Base-by-base conservation (phyloP, 2,888 invertebrate species). In the Bhutanitis thaidina region DNA sequence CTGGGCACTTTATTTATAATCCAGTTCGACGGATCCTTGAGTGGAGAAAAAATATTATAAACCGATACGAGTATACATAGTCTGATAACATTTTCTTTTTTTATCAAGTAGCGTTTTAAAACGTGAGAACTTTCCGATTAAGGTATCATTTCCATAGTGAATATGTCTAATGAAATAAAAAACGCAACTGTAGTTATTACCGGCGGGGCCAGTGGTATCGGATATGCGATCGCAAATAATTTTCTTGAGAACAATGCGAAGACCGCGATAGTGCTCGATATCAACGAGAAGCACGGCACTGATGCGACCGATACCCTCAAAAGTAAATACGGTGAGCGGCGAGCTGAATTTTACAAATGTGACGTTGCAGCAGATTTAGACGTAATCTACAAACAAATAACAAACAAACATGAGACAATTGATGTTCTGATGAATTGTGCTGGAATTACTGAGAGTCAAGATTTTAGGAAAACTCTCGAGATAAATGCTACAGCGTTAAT, bases 151-250 rank as follows among this genome's bases (percentile, higher is more conserved):
- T n/a, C n/a, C n/a, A 20, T 5, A 20, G 20, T 4, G 5, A 20
- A 20, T 20, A 30, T 30, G 30, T 8, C 30, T 30, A 10, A 30
- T 3, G 30, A 30, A 30, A 7, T 58, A 13, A 44, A 41, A 10
- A 47, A 52, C 7, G 61, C 61, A 56, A 56, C 56, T 2, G 61
- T 57, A 0, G 58, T 64, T 0, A 55, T 91, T 15, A 91, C 91
- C 1, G 91, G 91, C 1, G 90, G 80, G 27, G 89, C 90, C 0
- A 69, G 74, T 20, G 90, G 90, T 1, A 89, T 91, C 25, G 91
- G 91, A 1, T 75, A 77, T 20, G 73, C 75, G 46, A 87, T 82
- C 25, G 83, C 81, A 1, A 74, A 75, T 13, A 77, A 77, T 49
- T 79, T 88, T 20, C 66, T 92, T 5, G 69, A 74, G 45, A 82